phyloP scores from a whole-genome alignment of 2,113 vertebrate genomes.

The Hoplias malabaricus region DNA sequence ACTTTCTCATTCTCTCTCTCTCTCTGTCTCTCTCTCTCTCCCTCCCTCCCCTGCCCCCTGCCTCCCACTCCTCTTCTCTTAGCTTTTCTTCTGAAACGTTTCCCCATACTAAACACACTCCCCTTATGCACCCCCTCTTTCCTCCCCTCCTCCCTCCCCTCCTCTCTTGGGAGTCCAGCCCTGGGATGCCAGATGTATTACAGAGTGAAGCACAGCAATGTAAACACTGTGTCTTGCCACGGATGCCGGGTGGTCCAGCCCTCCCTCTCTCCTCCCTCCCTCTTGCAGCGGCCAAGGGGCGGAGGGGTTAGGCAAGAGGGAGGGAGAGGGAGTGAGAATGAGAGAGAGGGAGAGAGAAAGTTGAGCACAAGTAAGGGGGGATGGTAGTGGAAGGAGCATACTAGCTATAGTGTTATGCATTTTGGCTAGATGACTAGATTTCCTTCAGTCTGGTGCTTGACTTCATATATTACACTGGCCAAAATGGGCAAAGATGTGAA shows the following conservation, averaged over 20 bases:
- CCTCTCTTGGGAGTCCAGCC: slow-evolving; percentile 88
- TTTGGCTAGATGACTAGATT: slow-evolving; percentile 72
- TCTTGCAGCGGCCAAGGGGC: slow-evolving; percentile 64
- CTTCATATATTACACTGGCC: slow-evolving; percentile 47
- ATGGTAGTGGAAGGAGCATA: slow-evolving; percentile 68
- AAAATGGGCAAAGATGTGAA: not conserved
- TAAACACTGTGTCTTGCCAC: slow-evolving; percentile 96
- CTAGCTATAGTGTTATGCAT: slow-evolving; percentile 80
- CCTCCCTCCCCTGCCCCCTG: slow-evolving; percentile 7
- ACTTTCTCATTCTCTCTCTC: not conserved
- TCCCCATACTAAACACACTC: slow-evolving; percentile 39
- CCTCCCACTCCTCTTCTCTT: slow-evolving; percentile 3
- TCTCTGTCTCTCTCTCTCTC: slow-evolving; percentile 34
- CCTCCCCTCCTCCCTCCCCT: slow-evolving; percentile 69
- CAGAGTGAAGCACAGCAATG: slow-evolving; percentile 97
- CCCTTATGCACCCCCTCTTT: slow-evolving; percentile 36
- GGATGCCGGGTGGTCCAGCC: slow-evolving; percentile 94
- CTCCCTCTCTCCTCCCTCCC: slow-evolving; percentile 58
- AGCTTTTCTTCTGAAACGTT: slow-evolving; percentile 45
- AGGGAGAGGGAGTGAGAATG: slow-evolving; percentile 30
- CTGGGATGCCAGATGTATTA: slow-evolving; percentile 99
- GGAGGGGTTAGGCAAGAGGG: slow-evolving; percentile 65
- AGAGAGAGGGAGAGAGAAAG: slow-evolving; percentile 50
- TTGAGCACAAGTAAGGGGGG: slow-evolving; percentile 44
- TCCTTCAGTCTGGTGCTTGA: slow-evolving; percentile 66